phyloP scores from a whole-genome alignment of 92 coral and sea anemone genomes.

The Parazoanthus darwini region DNA sequence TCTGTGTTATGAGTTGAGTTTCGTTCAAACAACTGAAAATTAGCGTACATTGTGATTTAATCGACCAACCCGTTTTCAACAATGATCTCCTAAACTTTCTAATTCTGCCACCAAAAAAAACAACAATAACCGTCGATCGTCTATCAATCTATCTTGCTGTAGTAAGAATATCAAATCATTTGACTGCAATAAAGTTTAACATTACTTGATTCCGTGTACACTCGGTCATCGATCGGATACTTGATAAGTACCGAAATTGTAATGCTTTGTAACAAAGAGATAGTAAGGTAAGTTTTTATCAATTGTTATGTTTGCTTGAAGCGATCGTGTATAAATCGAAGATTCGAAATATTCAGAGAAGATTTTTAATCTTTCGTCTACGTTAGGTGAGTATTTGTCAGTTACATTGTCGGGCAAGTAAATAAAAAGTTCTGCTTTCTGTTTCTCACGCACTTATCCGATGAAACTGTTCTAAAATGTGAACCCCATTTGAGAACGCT shows the following conservation, averaged over 20 bases:
- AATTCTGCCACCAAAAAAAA: slow-evolving; percentile 20
- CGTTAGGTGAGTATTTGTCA: not conserved
- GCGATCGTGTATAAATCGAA: not conserved
- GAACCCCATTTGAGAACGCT: too few relatives aligned
- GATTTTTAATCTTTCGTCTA: not conserved
- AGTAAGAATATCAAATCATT: slow-evolving; percentile 3
- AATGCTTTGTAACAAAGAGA: not conserved
- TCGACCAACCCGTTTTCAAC: slow-evolving; percentile 4
- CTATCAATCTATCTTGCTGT: not conserved
- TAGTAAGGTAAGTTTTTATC: not conserved
- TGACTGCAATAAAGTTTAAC: not conserved
- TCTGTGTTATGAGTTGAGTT: not conserved
- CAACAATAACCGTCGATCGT: not conserved
- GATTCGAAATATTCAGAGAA: too few relatives aligned
- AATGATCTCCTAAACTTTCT: not conserved
- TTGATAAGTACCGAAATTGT: too few relatives aligned
- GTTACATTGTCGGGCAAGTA: not conserved
- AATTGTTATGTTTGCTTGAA: not conserved
- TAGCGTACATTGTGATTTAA: not conserved
- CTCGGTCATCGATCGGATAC: not conserved
- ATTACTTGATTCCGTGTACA: not conserved
- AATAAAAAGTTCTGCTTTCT: not conserved
- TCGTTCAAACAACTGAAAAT: not conserved
- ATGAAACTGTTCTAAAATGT: too few relatives aligned
- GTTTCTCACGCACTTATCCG: not conserved